Conservation (phyloP, 2,888 invertebrate genomes). For the Aspidiotus destructor region DNA sequence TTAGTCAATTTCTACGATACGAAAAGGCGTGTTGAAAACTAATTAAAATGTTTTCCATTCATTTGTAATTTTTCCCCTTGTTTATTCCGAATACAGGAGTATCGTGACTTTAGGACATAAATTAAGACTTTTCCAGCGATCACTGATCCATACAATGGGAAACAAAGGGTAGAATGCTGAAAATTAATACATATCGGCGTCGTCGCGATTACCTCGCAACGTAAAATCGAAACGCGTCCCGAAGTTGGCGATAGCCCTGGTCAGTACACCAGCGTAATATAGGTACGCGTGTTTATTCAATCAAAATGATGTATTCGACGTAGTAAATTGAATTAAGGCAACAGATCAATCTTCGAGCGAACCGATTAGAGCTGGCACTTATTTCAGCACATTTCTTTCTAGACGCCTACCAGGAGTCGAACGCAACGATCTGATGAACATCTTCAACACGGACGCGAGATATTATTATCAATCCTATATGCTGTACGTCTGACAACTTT, state of each 20-base stretch:
- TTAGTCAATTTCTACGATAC: slow-evolving; percentile 10
- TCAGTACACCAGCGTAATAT: neutral
- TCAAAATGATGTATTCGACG: slow-evolving; percentile 31
- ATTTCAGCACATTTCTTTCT: slow-evolving; percentile 8
- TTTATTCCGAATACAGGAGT: neutral
- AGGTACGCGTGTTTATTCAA: slow-evolving; percentile 15
- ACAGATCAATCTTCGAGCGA: slow-evolving; percentile 25
- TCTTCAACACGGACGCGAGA: no score
- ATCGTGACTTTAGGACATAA: no score
- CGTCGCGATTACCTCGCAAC: slow-evolving; percentile 2
- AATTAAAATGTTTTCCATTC: slow-evolving; percentile 7
- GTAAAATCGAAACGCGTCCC: neutral
- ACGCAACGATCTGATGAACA: no score
- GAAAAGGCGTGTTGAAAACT: slow-evolving; percentile 19
- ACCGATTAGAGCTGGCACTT: neutral
- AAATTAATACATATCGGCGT: no score
- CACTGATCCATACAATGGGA: no score
- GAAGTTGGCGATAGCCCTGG: neutral
- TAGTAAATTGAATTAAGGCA: slow-evolving; percentile 25
- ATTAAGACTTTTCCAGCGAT: no score
- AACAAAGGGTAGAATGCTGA: no score
- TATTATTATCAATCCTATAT: slow-evolving; percentile 25
- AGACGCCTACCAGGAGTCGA: no score
- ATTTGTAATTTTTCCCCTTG: neutral
- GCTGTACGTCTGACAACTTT: slow-evolving; percentile 22